phyloP scores from a whole-genome alignment of 2,888 invertebrate genomes.

The Synanthedon formicaeformis region DNA sequence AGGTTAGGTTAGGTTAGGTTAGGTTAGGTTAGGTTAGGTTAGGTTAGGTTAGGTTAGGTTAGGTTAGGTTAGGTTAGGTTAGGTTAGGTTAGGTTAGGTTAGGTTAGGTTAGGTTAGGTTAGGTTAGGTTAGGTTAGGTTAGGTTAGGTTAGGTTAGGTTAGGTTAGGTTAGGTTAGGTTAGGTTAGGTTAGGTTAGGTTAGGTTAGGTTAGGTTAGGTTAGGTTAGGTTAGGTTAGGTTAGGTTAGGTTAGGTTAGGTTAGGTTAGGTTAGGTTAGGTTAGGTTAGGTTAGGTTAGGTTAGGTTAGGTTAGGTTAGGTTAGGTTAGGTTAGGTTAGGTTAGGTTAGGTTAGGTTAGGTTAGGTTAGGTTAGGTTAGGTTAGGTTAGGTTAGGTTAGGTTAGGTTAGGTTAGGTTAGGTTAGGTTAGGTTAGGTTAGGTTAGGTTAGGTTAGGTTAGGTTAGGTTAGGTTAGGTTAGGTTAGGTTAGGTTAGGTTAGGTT shows the following conservation, averaged over 20 bases:
- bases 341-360: slow-evolving; percentile 6
- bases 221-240: slow-evolving; percentile 6
- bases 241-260: slow-evolving; percentile 8
- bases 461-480: slow-evolving; percentile 11
- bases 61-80: too few relatives aligned
- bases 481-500: slow-evolving; percentile 11
- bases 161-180: slow-evolving; percentile 11
- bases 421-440: slow-evolving; percentile 1
- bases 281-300: slow-evolving; percentile 11
- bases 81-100: too few relatives aligned
- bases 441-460: slow-evolving; percentile 6
- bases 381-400: slow-evolving; percentile 8
- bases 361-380: slow-evolving; percentile 7
- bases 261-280: slow-evolving; percentile 10
- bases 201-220: slow-evolving; percentile 4
- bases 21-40: too few relatives aligned
- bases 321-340: slow-evolving; percentile 6
- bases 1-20: too few relatives aligned
- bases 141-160: slow-evolving; percentile 5
- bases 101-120: too few relatives aligned
- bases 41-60: too few relatives aligned
- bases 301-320: slow-evolving; percentile 9
- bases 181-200: slow-evolving; percentile 10
- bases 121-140: background rate
- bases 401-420: slow-evolving; percentile 3